Conservation (phyloP, 2,797 vertebrate genomes). For the Hoplostethus atlanticus region DNA sequence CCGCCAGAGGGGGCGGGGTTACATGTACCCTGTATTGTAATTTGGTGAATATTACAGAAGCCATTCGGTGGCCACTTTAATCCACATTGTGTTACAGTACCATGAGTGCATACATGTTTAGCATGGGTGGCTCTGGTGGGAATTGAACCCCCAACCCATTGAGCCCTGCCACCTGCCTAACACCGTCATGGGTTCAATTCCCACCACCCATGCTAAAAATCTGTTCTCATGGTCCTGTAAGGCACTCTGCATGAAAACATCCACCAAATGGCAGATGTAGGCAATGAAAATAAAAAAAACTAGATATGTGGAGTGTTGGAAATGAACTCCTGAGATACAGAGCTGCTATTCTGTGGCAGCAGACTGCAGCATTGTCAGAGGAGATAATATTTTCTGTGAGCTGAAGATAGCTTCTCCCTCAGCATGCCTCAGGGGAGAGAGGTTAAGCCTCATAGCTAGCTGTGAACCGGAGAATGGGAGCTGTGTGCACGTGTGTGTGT, state of each 20-base stretch:
- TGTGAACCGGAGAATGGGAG: constrained; percentile 53
- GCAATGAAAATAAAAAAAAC: constrained; percentile 51
- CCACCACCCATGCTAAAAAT: constrained; percentile 33
- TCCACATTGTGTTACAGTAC: too few relatives aligned
- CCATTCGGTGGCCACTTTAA: too few relatives aligned
- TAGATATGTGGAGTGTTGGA: constrained; percentile 53
- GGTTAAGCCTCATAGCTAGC: constrained; percentile 62
- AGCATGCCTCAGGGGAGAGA: constrained; percentile 53
- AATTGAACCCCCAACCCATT: constrained; percentile 22
- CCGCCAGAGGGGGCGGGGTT: too few relatives aligned
- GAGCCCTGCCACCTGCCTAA: too few relatives aligned
- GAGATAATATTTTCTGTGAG: constrained; percentile 72
- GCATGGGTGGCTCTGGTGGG: not conserved
- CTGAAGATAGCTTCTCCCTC: constrained; percentile 66
- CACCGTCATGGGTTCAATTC: constrained; percentile 26
- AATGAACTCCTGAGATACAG: constrained; percentile 52
- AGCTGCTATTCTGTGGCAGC: constrained; percentile 50
- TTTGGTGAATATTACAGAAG: too few relatives aligned
- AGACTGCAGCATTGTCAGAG: constrained; percentile 58
- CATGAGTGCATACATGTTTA: too few relatives aligned
- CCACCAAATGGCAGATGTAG: constrained; percentile 53
- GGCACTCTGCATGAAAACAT: constrained; percentile 47
- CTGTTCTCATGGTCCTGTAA: not conserved
- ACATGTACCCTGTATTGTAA: too few relatives aligned
- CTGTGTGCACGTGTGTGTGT: constrained; percentile 40